Evolutionary conservation across 2,888 invertebrate species (phyloP).

Genomic region (Ennomos quercinarius): DNA sequence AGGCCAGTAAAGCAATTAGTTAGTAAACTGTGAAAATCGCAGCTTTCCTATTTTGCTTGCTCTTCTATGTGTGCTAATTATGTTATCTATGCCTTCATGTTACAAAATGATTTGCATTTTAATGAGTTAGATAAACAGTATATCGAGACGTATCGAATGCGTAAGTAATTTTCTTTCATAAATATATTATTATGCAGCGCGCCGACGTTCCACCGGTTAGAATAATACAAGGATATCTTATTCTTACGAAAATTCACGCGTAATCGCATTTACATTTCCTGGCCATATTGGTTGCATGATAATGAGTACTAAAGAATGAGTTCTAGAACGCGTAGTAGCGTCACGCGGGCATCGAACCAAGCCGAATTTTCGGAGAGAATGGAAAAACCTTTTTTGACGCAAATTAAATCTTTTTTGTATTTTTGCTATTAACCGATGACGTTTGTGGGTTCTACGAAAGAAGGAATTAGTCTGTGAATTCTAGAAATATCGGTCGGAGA

Average conservation of each 20-base stretch:
- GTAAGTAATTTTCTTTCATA: too few relatives aligned
- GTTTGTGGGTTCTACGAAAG: background rate
- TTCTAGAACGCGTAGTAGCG: constrained; percentile 28
- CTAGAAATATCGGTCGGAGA: background rate
- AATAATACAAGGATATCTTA: constrained; percentile 10
- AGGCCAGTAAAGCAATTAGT: too few relatives aligned
- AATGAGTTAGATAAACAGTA: too few relatives aligned
- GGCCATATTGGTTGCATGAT: constrained; percentile 11
- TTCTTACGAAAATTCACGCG: constrained; percentile 11
- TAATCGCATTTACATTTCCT: constrained; percentile 13
- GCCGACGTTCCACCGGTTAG: too few relatives aligned
- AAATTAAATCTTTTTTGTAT: constrained; percentile 40
- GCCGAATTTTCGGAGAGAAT: constrained; percentile 36
- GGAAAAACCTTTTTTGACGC: constrained; percentile 37
- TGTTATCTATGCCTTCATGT: too few relatives aligned
- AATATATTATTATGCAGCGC: too few relatives aligned
- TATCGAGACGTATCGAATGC: too few relatives aligned
- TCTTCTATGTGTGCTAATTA: too few relatives aligned
- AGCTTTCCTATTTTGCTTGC: too few relatives aligned
- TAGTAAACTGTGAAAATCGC: too few relatives aligned
- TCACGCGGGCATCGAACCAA: constrained; percentile 26
- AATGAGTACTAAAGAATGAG: constrained; percentile 15
- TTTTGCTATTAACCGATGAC: constrained; percentile 28
- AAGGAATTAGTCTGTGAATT: background rate
- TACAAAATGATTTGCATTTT: too few relatives aligned